These are phyloP conservation scores for Cyphomyrus plagiostoma DNA, from an alignment of 2,113 vertebrate species.

Conservation along the genomic window DNA sequence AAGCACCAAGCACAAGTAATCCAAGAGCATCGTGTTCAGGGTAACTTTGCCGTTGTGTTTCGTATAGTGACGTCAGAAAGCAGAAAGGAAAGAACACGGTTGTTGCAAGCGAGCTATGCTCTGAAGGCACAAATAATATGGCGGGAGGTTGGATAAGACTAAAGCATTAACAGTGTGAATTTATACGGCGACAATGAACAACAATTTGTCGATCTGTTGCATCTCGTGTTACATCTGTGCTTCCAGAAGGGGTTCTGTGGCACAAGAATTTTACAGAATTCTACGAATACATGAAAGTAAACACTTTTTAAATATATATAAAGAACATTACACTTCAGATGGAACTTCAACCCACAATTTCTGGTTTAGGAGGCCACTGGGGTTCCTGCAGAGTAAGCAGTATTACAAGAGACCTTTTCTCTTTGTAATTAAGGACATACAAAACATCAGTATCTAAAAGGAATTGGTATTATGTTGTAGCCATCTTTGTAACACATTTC, in stretches of 20 bases:
- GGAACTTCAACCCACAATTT: constrained; percentile 35
- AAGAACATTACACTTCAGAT: constrained; percentile 23
- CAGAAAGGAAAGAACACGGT: not conserved
- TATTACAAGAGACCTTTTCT: not conserved
- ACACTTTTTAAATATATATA: not conserved
- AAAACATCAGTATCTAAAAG: not conserved
- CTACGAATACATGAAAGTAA: not conserved
- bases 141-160: not conserved
- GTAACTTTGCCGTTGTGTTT: not conserved
- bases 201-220: not conserved
- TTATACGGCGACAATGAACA: not conserved
- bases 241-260: not conserved
- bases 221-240: not conserved
- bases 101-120: not conserved
- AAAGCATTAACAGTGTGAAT: not conserved
- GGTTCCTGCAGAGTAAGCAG: not conserved
- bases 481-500: not conserved
- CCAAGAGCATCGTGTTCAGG: not conserved
- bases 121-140: not conserved
- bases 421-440: not conserved
- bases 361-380: constrained; percentile 41
- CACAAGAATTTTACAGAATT: not conserved
- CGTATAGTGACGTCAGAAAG: not conserved
- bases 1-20: not conserved
- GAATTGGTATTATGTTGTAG: not conserved